phyloP scores from a whole-genome alignment of 2,113 vertebrate species.

The Sakesphorus luctuosus region DNA sequence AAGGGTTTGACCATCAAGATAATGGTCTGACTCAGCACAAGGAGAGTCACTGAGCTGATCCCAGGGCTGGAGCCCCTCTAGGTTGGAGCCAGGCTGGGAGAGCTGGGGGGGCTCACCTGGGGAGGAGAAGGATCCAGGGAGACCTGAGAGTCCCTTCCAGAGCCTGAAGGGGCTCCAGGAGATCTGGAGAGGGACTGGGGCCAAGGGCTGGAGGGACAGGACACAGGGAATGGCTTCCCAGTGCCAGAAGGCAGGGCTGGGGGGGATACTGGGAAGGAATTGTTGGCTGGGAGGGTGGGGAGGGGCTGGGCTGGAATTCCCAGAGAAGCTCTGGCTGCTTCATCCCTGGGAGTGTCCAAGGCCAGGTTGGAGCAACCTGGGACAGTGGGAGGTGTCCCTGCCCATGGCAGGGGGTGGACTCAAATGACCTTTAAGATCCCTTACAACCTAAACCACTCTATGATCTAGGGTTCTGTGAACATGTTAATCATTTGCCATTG shows the following conservation, averaged over 20 bases:
- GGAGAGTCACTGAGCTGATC: neutral
- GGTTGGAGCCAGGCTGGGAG: neutral
- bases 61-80: neutral
- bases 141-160: neutral
- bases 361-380: rapidly evolving
- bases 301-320: neutral
- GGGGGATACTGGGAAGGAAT: neutral
- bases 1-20: neutral
- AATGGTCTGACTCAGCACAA: neutral
- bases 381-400: rapidly evolving
- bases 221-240: no score
- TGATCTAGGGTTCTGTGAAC: neutral
- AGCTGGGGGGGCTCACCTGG: neutral
- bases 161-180: neutral
- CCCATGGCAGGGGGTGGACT: rapidly evolving
- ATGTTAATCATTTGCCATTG: neutral
- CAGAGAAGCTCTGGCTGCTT: neutral
- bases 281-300: rapidly evolving
- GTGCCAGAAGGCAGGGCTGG: no score
- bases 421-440: rapidly evolving
- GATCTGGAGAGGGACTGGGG: neutral
- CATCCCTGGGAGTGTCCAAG: neutral
- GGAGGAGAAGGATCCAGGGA: neutral
- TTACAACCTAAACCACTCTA: neutral
- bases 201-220: no score